These are phyloP conservation scores for Cheirogaleus major DNA, from an alignment of 2,797 vertebrate species.

Conservation along the genomic window DNA sequence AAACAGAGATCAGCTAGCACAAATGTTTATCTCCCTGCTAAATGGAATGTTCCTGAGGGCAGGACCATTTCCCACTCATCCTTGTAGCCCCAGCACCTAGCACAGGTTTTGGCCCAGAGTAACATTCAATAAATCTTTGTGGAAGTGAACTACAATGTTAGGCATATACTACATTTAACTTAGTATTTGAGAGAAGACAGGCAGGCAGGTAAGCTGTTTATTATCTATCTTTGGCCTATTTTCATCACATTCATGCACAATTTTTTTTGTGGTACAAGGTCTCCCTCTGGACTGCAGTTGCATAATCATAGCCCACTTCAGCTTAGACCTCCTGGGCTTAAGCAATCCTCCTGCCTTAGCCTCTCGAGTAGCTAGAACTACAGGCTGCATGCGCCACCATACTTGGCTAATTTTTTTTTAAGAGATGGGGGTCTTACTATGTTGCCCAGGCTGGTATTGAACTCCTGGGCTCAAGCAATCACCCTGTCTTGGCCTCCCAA, in stretches of 20 bases:
- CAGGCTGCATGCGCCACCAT: neutral
- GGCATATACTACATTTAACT: neutral
- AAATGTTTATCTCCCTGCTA: neutral
- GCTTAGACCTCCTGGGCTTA: neutral
- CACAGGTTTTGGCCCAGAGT: neutral
- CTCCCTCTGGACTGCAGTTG: neutral
- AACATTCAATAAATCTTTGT: neutral
- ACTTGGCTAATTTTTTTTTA: neutral
- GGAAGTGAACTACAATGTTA: neutral
- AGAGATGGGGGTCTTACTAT: neutral
- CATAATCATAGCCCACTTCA: neutral
- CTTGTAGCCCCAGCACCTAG: neutral
- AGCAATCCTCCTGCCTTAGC: neutral
- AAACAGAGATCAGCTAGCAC: neutral
- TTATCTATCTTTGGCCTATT: neutral
- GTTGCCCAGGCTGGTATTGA: neutral
- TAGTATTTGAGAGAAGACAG: neutral
- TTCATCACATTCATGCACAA: neutral
- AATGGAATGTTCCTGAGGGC: neutral
- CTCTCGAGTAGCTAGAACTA: neutral
- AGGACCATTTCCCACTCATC: neutral
- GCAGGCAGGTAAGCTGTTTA: neutral
- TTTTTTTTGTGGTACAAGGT: neutral
- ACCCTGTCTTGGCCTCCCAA: neutral
- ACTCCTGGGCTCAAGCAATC: neutral